Base-by-base conservation (phyloP, 2,113 vertebrate genomes). In the Empidonax alnorum region DNA sequence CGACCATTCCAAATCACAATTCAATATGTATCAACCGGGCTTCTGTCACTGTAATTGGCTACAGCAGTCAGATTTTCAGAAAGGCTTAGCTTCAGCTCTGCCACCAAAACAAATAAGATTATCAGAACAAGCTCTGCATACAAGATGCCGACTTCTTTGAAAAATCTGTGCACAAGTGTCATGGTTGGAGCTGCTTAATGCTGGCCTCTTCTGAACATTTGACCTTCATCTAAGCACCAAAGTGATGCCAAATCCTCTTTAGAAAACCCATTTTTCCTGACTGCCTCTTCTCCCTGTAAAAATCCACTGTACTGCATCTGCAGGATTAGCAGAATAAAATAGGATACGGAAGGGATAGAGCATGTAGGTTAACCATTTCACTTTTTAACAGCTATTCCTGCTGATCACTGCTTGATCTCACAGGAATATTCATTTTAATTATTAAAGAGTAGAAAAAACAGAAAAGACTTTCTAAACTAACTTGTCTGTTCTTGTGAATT, bases 71-170 rank as follows among this genome's bases (percentile, higher is more conserved):
- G 71, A 76, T 87, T 84, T 89, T 80, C 74, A 80, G 74, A 85
- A 80, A 39, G 50, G 91, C 53, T 96, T 87, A 94, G 49, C 84
- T 87, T 85, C 50, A 49, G 50, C 75, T 96, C 73, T 93, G 81
- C 59, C 55, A 94, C 75, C 92, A 92, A 94, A 96, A 62, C 90
- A 88, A 96, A 93, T 83, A 56, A 90, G 85, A 94, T 97, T 96
- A 95, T 46, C 49, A 58, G 85, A 90, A 69, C 53, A 84, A 82
- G 58, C 10, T 22, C 66, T 72, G 74, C 77, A 87, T 66, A 49
- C n/a, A 94, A 94, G 69, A 95, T 73, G 28, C 52, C 69, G 58
- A 62, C 83, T 68, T 84, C 63, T 93, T 94, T 58, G n/a, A 67
- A 73, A 92, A 90, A 68, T 59, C 44, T 65, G 65, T 52, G 47